A percentile compares a stretch with the other conserved stretches of the same genome.
Evolutionary conservation across 2,797 vertebrate genomes (phyloP).

Genomic region (Catharus ustulatus): DNA sequence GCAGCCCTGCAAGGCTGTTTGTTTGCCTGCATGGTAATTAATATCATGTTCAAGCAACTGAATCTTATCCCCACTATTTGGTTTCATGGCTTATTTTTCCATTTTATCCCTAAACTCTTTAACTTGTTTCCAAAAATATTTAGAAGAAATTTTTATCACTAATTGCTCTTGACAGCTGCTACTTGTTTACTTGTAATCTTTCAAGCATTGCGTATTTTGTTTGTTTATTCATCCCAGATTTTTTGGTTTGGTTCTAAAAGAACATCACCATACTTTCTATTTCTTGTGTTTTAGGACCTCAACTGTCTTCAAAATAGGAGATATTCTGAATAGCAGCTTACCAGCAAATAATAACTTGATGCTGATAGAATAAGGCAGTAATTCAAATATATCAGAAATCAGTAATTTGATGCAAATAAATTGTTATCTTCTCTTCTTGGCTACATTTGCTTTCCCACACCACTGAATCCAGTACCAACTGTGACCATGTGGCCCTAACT

Average conservation of each 20-base stretch:
- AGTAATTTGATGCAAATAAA: neutral
- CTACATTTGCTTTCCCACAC: neutral
- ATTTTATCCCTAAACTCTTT: neutral
- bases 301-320: neutral
- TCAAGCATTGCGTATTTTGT: accelerated
- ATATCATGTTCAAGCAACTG: neutral
- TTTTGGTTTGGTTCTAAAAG: neutral
- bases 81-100: accelerated
- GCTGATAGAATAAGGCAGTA: neutral
- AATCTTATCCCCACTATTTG: neutral
- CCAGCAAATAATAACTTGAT: neutral
- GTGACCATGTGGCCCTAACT: neutral
- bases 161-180: neutral
- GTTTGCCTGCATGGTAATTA: neutral
- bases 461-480: neutral
- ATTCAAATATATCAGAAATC: neutral
- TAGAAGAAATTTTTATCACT: neutral
- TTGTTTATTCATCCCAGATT: neutral
- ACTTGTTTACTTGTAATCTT: neutral
- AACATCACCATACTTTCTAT: neutral
- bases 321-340: neutral
- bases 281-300: neutral
- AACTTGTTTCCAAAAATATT: neutral
- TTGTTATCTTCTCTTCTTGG: neutral
- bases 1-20: neutral